Base-by-base conservation (phyloP, 2,888 invertebrate species). In the Rhyacophila evoluta region DNA sequence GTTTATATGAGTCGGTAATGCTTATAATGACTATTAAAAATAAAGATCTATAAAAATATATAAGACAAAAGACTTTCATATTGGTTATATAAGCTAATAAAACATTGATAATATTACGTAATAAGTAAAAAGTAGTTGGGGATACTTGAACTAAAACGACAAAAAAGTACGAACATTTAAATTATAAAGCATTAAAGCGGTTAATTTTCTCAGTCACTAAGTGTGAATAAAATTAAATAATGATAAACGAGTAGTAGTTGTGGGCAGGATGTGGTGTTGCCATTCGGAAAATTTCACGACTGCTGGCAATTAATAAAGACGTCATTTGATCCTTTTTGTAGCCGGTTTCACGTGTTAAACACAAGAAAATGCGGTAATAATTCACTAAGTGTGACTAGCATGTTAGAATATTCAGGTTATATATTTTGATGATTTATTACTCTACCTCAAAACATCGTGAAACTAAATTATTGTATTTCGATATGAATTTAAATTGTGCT, bases 321-420 rank as follows among this genome's bases (percentile, higher is more conserved):
- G 55, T 55, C 12, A 55, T 19, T 19, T 19, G 55, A 55, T 55
- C 55, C 55, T 25, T 55, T 55, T 55, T 55, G 55, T 8, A 19
- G 15, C 19, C 55, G 8, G 55, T 55, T 55, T 12, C 25, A 10
- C 55, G 55, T 55, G 55, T 55, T 55, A 55, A 25, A 55, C 55
- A 55, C 29, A 33, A 33, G 55, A 19, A 55, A 55, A 25, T 55
- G 19, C 55, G 55, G 55, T 55, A 55, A 55, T 55, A 55, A 55
- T 55, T 55, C 55, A 55, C 25, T 19, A 10, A 55, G 10, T 55
- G 19, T 55, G 55, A 19, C 55, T 55, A 19, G 55, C 55, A 19
- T 55, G 19, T 19, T 55, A 55, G 15, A 55, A 55, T 55, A 19
- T 55, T 8, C 55, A 55, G 15, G 15, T 19, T 55, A 10, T 55